phyloP scores from a whole-genome alignment of 1,140 invertebrate species.

The Tetramorium parvispinum region DNA sequence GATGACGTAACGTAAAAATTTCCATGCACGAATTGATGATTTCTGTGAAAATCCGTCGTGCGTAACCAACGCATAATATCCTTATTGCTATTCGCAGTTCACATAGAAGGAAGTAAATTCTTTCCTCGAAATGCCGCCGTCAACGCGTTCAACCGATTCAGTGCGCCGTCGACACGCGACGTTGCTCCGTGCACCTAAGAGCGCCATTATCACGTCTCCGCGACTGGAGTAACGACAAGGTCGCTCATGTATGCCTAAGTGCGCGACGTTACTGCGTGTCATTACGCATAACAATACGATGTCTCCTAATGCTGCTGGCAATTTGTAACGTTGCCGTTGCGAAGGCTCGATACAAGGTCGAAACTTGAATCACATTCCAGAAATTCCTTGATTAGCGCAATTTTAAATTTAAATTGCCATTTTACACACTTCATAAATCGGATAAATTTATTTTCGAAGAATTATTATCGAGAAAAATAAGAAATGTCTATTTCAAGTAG shows the following conservation, averaged over 20 bases:
- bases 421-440: neutral
- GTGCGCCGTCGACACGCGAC: conserved; percentile 21
- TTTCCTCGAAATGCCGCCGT: conserved; percentile 25
- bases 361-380: neutral
- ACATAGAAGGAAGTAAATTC: conserved; percentile 44
- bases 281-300: conserved; percentile 41
- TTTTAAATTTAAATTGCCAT: neutral
- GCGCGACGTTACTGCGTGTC: conserved; percentile 27
- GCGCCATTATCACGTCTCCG: conserved; percentile 34
- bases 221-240: neutral
- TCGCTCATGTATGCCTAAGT: conserved; percentile 21
- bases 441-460: neutral
- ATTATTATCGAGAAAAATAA: neutral
- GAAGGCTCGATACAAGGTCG: neutral
- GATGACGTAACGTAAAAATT: neutral
- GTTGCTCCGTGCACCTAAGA: conserved; percentile 10
- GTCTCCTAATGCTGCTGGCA: conserved; percentile 13
- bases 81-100: conserved; percentile 29
- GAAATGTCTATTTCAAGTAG: neutral
- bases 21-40: neutral
- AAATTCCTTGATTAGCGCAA: neutral
- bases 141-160: conserved; percentile 40
- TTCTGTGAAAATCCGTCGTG: neutral
- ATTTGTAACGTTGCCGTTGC: conserved; percentile 18
- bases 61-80: neutral